Evolutionary conservation across 2,113 vertebrate genomes (phyloP).

Genomic region (Coptodon rendalli): DNA sequence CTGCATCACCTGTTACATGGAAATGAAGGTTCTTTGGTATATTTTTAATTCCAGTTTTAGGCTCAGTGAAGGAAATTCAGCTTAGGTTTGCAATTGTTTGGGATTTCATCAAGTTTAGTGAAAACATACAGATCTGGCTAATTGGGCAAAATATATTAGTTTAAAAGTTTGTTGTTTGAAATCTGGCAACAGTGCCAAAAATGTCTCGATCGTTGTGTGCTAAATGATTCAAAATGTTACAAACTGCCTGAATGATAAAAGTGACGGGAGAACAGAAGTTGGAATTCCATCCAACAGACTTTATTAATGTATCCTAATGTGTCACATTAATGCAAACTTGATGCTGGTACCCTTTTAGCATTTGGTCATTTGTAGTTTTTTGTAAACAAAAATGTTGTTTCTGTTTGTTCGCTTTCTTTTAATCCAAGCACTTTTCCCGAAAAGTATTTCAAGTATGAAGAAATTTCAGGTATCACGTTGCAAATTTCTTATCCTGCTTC

Average conservation of each 20-base stretch:
- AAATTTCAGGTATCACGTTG: background rate
- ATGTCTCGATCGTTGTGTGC: fast-evolving
- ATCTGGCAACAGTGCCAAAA: fast-evolving
- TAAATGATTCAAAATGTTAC: background rate
- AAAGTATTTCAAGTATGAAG: background rate
- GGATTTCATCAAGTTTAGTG: background rate
- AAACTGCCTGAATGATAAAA: background rate
- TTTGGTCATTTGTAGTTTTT: background rate
- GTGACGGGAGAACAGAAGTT: background rate
- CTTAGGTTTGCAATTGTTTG: background rate
- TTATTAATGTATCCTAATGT: background rate
- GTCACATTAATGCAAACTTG: background rate
- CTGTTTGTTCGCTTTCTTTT: background rate
- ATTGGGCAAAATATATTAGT: background rate
- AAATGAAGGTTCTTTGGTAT: background rate
- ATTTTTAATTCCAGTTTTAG: background rate
- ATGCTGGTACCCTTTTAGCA: background rate
- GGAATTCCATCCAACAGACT: background rate
- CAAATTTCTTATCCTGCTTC: background rate
- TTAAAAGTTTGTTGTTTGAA: background rate
- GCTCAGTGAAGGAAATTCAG: background rate
- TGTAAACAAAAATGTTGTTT: background rate
- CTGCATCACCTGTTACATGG: background rate
- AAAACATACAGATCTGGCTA: background rate
- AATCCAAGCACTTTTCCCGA: background rate